Evolutionary conservation across 1,140 invertebrate species (phyloP).

Genomic region (Trachymyrmex septentrionalis): DNA sequence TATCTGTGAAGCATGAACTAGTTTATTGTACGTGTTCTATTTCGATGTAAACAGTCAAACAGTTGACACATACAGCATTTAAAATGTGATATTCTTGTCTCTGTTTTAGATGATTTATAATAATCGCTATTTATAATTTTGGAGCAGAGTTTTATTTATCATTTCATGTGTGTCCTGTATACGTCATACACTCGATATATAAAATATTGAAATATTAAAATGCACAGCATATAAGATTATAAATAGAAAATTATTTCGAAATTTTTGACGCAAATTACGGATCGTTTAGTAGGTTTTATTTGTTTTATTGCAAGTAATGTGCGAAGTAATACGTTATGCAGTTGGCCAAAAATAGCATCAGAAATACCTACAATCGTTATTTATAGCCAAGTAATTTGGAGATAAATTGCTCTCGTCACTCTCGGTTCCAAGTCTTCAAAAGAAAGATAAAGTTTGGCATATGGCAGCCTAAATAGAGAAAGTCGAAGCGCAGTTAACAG

Average conservation of each 20-base stretch:
- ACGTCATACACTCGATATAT: no score
- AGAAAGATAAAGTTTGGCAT: constrained; percentile 64
- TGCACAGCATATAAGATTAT: neutral
- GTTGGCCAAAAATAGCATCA: constrained; percentile 1
- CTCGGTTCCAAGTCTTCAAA: constrained; percentile 16
- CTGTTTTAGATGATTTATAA: neutral
- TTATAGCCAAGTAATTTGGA: constrained; percentile 48
- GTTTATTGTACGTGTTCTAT: no score
- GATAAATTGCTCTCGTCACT: constrained; percentile 49
- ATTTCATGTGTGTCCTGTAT: neutral
- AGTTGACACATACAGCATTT: neutral
- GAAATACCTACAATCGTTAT: constrained; percentile 34
- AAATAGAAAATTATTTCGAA: neutral
- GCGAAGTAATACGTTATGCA: neutral
- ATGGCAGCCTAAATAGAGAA: constrained; percentile 65
- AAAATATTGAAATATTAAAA: neutral
- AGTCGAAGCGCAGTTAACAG: constrained; percentile 53
- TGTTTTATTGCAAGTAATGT: constrained; percentile 17
- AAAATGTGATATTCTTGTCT: neutral
- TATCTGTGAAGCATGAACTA: neutral
- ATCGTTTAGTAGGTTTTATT: neutral
- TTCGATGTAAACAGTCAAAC: neutral
- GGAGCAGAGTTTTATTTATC: neutral
- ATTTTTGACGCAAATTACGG: neutral
- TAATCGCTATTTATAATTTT: neutral